Base-by-base conservation (phyloP, 2,113 vertebrate genomes). In the Microtus oregoni region DNA sequence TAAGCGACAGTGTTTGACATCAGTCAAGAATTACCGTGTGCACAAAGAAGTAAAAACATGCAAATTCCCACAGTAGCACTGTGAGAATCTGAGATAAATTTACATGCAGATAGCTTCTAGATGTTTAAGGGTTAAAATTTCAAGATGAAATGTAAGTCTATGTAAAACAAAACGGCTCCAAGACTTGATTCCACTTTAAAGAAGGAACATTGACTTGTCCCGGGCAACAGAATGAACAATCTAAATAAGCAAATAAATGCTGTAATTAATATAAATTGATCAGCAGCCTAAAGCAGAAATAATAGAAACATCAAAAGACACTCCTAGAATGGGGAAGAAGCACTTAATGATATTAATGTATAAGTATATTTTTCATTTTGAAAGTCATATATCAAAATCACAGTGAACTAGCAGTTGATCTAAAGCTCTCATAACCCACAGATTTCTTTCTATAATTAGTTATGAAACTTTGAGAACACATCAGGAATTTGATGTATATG, bases 401-500 rank as follows among this genome's bases (percentile, higher is more conserved):
- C 94, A 28, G 86, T 92, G 89, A 94, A 82, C 58, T 92, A 55
- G 92, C 65, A 97, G 79, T 83, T 95, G 67, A 90, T 94, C 88
- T 92, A 82, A 95, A 89, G 90, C 90, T 89, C 97, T 94, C 89
- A 68, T 83, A 96, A 79, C 61, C 52, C 92, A 94, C 88, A 92
- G 83, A 68, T 30, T 13, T 87, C 89, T 72, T 94, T 87, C 92
- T 90, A 88, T 96, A 94, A 83, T 95, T 97, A 96, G 55, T 94
- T 95, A 81, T 68, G 91, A 89, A 94, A 89, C 63, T 75, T 93
- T 97, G 87, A 96, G 88, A 95, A 78, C 41, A 90, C 52, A 95
- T 94, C 63, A 95, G 93, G 78, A 79, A 95, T 95, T 55, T 96
- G 92, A 96, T 95, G 73, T 79, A 87, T 61, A 67, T 96, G 63